Conservation (phyloP, 1,140 invertebrate species). For the Caenorhabditis remanei region DNA sequence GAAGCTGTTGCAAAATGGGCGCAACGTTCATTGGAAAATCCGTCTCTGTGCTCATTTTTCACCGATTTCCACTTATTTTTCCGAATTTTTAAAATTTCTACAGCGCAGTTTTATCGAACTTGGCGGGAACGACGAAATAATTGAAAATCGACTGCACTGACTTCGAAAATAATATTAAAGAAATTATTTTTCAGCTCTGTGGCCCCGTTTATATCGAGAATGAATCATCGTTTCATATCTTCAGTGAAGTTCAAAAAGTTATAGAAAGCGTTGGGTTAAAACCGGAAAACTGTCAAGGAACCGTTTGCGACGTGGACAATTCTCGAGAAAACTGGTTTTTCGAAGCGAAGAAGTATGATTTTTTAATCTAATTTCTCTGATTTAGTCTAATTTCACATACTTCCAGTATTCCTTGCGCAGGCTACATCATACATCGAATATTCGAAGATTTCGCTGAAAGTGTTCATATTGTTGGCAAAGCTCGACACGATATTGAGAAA, state of each 20-base stretch:
- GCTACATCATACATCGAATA: background rate
- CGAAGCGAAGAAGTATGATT: background rate
- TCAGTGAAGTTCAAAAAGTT: background rate
- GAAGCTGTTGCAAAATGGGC: no score
- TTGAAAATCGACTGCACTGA: no score
- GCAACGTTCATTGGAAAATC: no score
- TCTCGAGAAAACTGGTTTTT: background rate
- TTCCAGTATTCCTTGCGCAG: background rate
- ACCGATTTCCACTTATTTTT: no score
- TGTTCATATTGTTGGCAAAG: background rate
- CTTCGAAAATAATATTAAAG: no score
- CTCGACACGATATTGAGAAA: background rate
- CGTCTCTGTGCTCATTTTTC: no score
- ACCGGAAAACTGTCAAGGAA: background rate
- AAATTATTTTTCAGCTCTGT: constrained; percentile 9
- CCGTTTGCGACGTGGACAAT: background rate
- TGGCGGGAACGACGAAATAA: no score
- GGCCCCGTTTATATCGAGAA: background rate
- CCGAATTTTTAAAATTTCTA: no score
- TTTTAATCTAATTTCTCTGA: no score
- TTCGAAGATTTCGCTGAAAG: background rate
- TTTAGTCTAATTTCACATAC: background rate
- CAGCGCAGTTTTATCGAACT: no score
- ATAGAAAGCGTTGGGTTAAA: background rate
- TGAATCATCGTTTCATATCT: background rate